Evolutionary conservation across 2,113 vertebrate genomes (phyloP).

Genomic region (Pluvianellus socialis): DNA sequence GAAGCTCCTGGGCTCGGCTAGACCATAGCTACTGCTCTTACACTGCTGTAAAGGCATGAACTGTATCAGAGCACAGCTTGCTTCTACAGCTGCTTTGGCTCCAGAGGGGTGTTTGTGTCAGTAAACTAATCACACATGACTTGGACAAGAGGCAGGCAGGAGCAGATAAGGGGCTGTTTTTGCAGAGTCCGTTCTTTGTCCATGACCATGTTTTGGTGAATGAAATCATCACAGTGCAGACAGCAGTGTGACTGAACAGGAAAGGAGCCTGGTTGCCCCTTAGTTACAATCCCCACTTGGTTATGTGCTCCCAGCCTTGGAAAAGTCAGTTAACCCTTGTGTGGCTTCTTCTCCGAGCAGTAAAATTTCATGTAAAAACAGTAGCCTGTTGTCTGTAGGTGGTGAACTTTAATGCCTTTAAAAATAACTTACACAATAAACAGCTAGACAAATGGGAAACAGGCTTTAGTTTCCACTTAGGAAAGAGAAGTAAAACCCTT

Average conservation of each 20-base stretch:
- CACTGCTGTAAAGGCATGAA: constrained; percentile 20
- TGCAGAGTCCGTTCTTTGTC: constrained; percentile 59
- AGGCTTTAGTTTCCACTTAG: not conserved
- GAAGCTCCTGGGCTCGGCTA: not conserved
- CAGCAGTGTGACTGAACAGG: constrained; percentile 35
- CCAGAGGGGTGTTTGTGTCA: constrained; percentile 57
- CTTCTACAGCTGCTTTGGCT: constrained; percentile 55
- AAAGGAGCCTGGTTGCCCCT: constrained; percentile 31
- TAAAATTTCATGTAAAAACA: not conserved
- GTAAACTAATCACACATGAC: constrained; percentile 58
- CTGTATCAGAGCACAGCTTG: constrained; percentile 42
- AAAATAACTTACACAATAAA: not conserved
- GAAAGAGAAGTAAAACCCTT: not conserved
- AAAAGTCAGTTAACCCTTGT: constrained; percentile 1
- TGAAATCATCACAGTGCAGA: constrained; percentile 51
- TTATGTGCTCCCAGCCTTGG: not conserved
- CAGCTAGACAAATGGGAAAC: not conserved
- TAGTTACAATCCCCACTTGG: constrained; percentile 1
- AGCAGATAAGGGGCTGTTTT: constrained; percentile 68
- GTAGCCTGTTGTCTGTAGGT: not conserved
- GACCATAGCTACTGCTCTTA: not conserved
- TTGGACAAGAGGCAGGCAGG: constrained; percentile 64
- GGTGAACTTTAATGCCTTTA: not conserved
- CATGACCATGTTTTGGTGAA: constrained; percentile 50
- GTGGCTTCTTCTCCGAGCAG: not conserved